phyloP scores from a whole-genome alignment of 2,113 vertebrate genomes.

The Nothocercus nigrocapillus region DNA sequence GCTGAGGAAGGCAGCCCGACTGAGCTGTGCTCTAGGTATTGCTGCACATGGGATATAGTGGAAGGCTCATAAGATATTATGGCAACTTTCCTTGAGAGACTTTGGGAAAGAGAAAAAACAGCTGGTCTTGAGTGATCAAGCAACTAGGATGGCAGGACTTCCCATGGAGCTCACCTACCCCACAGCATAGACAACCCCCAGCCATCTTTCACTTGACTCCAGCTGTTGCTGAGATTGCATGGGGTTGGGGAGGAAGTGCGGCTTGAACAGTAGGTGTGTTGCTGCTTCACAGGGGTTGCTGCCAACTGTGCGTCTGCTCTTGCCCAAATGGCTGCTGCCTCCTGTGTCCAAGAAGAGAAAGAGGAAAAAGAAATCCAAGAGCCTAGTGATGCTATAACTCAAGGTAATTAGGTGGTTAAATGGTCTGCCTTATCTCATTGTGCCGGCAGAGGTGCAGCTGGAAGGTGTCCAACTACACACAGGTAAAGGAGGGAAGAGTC shows the following conservation, averaged over 20 bases:
- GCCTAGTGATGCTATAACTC: slow-evolving; percentile 87
- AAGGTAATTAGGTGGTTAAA: slow-evolving; percentile 81
- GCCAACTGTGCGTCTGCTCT: slow-evolving; percentile 96
- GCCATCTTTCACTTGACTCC: background rate
- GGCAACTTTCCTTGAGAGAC: background rate
- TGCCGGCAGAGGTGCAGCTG: background rate
- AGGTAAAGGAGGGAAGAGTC: background rate
- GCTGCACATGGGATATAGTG: background rate
- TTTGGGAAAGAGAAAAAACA: background rate
- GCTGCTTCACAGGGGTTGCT: slow-evolving; percentile 86
- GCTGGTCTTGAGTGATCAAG: background rate
- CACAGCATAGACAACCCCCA: background rate
- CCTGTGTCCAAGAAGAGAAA: slow-evolving; percentile 96
- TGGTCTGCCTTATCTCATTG: background rate
- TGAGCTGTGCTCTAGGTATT: slow-evolving; percentile 94
- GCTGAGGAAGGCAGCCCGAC: slow-evolving; percentile 90
- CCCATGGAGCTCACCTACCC: accelerated
- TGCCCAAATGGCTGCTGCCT: slow-evolving; percentile 97
- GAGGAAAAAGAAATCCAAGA: slow-evolving; percentile 89
- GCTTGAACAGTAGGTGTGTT: background rate
- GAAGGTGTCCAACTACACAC: background rate
- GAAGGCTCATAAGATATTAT: background rate
- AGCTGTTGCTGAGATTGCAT: background rate
- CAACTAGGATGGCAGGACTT: background rate
- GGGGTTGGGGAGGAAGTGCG: background rate